Evolutionary conservation across 2,888 invertebrate species (phyloP), one percentile per base, ranked within the genome.

Genomic region (Geotrupes spiniger): DNA sequence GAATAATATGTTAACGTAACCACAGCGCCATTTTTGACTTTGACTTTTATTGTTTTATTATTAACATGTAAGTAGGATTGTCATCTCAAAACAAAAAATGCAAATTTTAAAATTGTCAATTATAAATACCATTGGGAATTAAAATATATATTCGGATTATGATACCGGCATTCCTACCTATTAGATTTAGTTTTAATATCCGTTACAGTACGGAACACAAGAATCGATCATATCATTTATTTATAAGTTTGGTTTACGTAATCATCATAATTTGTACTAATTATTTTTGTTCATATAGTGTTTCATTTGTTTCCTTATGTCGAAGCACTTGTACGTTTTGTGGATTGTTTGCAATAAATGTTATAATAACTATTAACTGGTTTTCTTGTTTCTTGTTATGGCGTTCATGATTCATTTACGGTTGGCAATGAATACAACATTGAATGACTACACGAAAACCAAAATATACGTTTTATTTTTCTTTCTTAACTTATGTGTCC

Each of bases 191-290:
- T 11, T 58, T 49, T 49, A 46, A 55, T 49, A 52, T 53, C 56
- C 52, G 53, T 60, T 53, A 48, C 12, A 28, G 29, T 45, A 58
- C 62, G 64, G 66, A 61, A 57, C 59, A 66, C 70, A 69, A 69
- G 69, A 69, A 69, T 68, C 67, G 63, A 68, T 68, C 68, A 69
- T 69, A 68, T 69, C 68, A 69, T 66, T 68, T 65, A 59, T 63
- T 63, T 53, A 53, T 52, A 57, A 51, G 50, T 54, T 44, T 41
- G 25, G n/a, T n/a, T n/a, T n/a, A 36, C 36, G 31, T 41, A 38
- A 27, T 15, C 36, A 42, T 42, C 11, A 16, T 46, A 17, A 16
- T 26, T 46, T 39, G 25, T 29, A 11, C n/a, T 15, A 31, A 40
- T 49, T 46, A 49, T 33, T 49, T 44, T 44, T 45, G 11, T 8